These are phyloP conservation scores for Drosophila ezoana DNA, from an alignment of 2,888 invertebrate species.

Conservation along the genomic window DNA sequence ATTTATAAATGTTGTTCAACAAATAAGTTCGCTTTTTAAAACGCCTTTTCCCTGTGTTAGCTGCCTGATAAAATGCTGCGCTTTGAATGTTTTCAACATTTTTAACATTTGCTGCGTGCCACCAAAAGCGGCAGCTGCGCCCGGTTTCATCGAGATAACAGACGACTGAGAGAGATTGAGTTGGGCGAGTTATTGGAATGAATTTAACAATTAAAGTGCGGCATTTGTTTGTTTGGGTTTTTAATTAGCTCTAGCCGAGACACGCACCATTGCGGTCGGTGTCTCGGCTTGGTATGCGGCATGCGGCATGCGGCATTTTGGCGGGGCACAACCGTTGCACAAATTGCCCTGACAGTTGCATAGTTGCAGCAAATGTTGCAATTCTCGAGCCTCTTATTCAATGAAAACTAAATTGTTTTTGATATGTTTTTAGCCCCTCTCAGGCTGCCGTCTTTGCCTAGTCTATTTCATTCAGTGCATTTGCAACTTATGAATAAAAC, in stretches of 20 bases:
- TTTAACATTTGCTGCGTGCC: not conserved
- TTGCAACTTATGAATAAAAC: slow-evolving; percentile 54
- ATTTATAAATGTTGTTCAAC: not conserved
- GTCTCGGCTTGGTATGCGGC: slow-evolving; percentile 2
- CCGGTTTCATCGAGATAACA: slow-evolving; percentile 21
- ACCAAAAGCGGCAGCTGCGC: slow-evolving; percentile 3
- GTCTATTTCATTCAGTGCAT: slow-evolving; percentile 53
- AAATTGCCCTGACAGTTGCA: slow-evolving; percentile 60
- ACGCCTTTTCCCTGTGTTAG: not conserved
- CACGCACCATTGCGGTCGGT: slow-evolving; percentile 39
- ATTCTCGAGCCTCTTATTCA: slow-evolving; percentile 35
- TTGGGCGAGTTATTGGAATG: slow-evolving; percentile 9
- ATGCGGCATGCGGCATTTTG: slow-evolving; percentile 22
- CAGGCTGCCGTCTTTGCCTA: slow-evolving; percentile 8
- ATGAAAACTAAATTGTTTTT: slow-evolving; percentile 48
- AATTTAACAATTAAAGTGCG: slow-evolving; percentile 36
- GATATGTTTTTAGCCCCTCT: slow-evolving; percentile 15
- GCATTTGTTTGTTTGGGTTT: slow-evolving; percentile 24
- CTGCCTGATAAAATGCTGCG: not conserved
- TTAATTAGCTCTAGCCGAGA: slow-evolving; percentile 43
- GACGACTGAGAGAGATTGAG: not conserved
- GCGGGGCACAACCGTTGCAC: slow-evolving; percentile 34
- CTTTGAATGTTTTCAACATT: slow-evolving; percentile 15
- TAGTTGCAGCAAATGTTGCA: slow-evolving; percentile 39
- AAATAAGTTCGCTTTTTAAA: not conserved